phyloP scores from a whole-genome alignment of 2,113 vertebrate species.

The Sakesphorus luctuosus region DNA sequence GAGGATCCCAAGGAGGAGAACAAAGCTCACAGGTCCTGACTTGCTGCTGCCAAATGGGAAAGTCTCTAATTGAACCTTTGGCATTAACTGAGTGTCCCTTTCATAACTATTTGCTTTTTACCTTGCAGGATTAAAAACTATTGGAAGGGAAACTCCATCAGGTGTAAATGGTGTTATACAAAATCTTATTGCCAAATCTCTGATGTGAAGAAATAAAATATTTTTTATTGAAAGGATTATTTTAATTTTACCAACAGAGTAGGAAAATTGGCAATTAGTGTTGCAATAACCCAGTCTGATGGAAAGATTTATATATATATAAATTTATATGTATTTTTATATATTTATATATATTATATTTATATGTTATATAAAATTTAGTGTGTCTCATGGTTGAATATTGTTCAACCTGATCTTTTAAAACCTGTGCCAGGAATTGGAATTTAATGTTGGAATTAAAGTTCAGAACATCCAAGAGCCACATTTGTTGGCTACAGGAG shows the following conservation, averaged over 20 bases:
- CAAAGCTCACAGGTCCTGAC: neutral
- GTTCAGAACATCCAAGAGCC: neutral
- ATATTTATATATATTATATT: neutral
- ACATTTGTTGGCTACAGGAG: neutral
- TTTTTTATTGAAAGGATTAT: constrained; percentile 15
- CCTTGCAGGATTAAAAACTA: constrained; percentile 2
- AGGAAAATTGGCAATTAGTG: neutral
- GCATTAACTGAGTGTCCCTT: neutral
- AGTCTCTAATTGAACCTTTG: neutral
- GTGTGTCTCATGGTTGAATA: neutral
- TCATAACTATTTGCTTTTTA: constrained; percentile 14
- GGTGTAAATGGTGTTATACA: neutral
- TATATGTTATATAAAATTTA: neutral
- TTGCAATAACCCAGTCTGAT: neutral
- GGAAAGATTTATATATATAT: too few species aligned
- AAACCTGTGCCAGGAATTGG: constrained; percentile 18
- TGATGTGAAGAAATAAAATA: constrained; percentile 30
- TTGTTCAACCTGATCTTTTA: constrained; percentile 19
- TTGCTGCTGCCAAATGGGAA: constrained; percentile 14
- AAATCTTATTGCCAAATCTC: constrained; percentile 33
- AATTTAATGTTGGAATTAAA: constrained; percentile 1
- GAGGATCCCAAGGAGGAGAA: neutral
- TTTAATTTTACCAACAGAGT: constrained; percentile 10
- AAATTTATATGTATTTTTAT: too few species aligned
- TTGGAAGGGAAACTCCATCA: neutral